Base-by-base conservation (phyloP, 1,140 invertebrate genomes). In the Drosophila truncata region DNA sequence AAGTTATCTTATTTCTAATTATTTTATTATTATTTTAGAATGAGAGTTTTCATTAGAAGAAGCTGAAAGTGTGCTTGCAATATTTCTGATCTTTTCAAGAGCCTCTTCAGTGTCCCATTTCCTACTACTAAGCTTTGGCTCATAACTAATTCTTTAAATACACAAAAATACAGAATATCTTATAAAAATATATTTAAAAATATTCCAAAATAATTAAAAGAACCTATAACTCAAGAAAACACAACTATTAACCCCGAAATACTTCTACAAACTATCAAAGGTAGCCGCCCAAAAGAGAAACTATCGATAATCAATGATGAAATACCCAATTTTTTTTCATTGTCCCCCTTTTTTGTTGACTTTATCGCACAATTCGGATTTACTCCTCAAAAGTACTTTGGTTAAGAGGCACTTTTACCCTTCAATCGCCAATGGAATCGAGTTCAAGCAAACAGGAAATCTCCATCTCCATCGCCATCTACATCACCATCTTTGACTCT, bases 371-470 rank as follows among this genome's bases (percentile, higher is more conserved):
- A 20, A n/a, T 27, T 61, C 20, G 13, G 33, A 35, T 65, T 25
- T 52, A 13, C 16, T 41, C 13, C 25, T 18, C 27, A 18, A 7
- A 42, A 44, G n/a, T 20, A 42, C 49, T 18, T 61, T 14, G 2
- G 20, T 29, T 27, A 37, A 44, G 18, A 14, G 33, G n/a, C 46
- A 54, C 66, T 70, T 66, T 70, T 70, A 46, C 62, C 66, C 63
- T 67, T 70, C 66, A 62, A 52, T 70, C 37, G 46, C 31, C 59
- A 50, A 61, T 41, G 20, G 16, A 69, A 41, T 69, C 27, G 47
- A 67, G 66, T 69, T n/a, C 13, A 69, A 69, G 49, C 66, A 66
- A 69, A 69, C 66, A 64, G 66, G 66, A 69, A 69, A 69, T 67
- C 35, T 61, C 62, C 61, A 61, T n/a, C 55, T 27, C 16, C 16